phyloP scores from a whole-genome alignment of 2,113 vertebrate species.

The Nycticebus coucang region DNA sequence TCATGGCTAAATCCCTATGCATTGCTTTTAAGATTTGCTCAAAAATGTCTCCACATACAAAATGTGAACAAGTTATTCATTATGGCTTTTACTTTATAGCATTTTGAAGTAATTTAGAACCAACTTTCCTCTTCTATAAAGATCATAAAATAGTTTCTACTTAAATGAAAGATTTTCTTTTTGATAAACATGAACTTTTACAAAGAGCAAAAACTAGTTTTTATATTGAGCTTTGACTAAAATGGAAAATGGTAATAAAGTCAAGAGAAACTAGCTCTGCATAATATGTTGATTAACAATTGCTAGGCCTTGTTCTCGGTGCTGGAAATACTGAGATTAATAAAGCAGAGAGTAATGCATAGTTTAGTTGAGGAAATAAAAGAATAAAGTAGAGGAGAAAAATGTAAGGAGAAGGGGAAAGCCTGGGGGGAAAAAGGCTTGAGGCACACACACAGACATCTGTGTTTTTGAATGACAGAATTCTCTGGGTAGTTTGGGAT shows the following conservation, averaged over 20 bases:
- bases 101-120: slow-evolving; percentile 67
- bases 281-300: background rate
- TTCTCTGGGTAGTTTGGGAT: background rate
- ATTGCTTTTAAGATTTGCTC: slow-evolving; percentile 68
- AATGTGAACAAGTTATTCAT: slow-evolving; percentile 65
- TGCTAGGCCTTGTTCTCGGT: background rate
- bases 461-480: background rate
- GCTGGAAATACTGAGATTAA: background rate
- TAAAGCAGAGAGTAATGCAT: background rate
- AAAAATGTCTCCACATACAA: slow-evolving; percentile 63
- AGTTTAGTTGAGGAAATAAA: background rate
- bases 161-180: slow-evolving; percentile 68
- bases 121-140: slow-evolving; percentile 56
- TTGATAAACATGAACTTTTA: slow-evolving; percentile 64
- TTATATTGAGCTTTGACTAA: background rate
- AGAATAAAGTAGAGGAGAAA: background rate
- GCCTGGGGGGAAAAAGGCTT: background rate
- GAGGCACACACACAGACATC: background rate
- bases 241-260: slow-evolving; percentile 55
- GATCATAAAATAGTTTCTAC: slow-evolving; percentile 67
- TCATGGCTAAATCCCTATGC: slow-evolving; percentile 45
- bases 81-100: slow-evolving; percentile 62
- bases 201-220: slow-evolving; percentile 54
- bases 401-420: background rate
- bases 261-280: slow-evolving; percentile 15